A percentile compares a stretch with the other conserved stretches of the same genome.
Evolutionary conservation across 2,797 vertebrate genomes (phyloP).

Genomic region (Streptopelia turtur): DNA sequence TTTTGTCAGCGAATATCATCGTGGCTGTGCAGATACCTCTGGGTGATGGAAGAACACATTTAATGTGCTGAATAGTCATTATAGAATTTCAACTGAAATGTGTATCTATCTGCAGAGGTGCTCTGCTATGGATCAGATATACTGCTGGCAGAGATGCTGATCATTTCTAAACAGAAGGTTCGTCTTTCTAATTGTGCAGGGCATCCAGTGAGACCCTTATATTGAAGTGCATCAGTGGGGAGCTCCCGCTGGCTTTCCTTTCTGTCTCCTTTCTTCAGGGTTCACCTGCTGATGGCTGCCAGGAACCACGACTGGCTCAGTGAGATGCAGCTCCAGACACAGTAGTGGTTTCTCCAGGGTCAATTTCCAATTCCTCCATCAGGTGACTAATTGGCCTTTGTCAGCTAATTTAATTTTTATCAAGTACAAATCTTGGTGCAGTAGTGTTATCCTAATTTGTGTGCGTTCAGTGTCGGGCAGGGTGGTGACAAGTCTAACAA

Average conservation of each 20-base stretch:
- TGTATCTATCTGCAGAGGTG: not conserved
- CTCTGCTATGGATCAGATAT: not conserved
- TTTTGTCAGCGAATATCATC: not conserved
- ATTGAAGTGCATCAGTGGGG: not conserved
- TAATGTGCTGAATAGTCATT: not conserved
- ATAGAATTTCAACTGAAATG: not conserved
- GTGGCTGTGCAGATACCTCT: not conserved
- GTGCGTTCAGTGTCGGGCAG: not conserved
- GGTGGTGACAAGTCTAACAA: not conserved
- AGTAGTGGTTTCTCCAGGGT: not conserved
- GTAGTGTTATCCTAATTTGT: fast-evolving
- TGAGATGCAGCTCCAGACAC: not conserved
- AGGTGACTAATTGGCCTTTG: not conserved
- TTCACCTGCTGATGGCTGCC: not conserved
- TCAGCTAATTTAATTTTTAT: not conserved
- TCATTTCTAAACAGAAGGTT: not conserved
- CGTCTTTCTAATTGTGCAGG: not conserved
- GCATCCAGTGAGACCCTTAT: not conserved
- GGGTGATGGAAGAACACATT: not conserved
- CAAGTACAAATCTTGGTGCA: not conserved
- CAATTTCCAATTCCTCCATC: not conserved
- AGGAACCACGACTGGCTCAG: not conserved
- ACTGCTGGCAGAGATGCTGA: not conserved
- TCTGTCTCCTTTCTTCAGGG: not conserved
- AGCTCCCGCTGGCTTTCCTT: not conserved